phyloP scores from a whole-genome alignment of 2,888 invertebrate species.

The Microctonus hyperodae region DNA sequence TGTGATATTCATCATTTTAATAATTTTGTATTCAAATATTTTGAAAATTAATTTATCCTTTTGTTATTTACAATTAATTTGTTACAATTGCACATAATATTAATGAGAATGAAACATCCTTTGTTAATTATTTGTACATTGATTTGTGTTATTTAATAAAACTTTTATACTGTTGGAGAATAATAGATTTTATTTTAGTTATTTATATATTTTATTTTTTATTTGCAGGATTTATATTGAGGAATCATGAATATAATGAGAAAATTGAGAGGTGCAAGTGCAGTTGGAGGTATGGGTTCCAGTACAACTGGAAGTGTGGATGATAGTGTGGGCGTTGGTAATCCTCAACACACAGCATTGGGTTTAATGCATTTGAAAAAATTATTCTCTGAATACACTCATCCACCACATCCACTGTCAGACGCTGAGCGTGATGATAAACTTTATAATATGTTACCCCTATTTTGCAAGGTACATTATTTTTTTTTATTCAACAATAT shows the following conservation, averaged over 20 bases:
- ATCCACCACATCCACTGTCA: slow-evolving; percentile 81
- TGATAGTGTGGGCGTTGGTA: slow-evolving; percentile 68
- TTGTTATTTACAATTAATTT: neutral
- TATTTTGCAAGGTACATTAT: slow-evolving; percentile 97
- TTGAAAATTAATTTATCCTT: neutral
- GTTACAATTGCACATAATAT: neutral
- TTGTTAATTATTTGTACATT: neutral
- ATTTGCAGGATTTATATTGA: slow-evolving; percentile 26
- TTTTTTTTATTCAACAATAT: too few species aligned
- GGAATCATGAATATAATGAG: slow-evolving; percentile 89
- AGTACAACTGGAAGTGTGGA: slow-evolving; percentile 66
- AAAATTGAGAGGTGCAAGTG: slow-evolving; percentile 76
- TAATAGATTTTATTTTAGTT: neutral
- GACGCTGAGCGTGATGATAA: slow-evolving; percentile 90
- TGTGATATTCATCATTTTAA: neutral
- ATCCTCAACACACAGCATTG: slow-evolving; percentile 83
- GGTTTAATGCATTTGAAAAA: slow-evolving; percentile 97
- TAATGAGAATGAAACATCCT: too few species aligned
- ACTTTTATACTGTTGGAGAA: neutral
- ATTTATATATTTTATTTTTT: slow-evolving; percentile 8
- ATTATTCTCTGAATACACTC: slow-evolving; percentile 92
- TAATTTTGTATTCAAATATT: neutral
- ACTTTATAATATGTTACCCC: slow-evolving; percentile 95
- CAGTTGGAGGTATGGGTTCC: slow-evolving; percentile 65
- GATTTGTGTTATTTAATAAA: neutral